Base-by-base conservation (phyloP, 2,888 invertebrate species). In the Nymphalis polychloros region DNA sequence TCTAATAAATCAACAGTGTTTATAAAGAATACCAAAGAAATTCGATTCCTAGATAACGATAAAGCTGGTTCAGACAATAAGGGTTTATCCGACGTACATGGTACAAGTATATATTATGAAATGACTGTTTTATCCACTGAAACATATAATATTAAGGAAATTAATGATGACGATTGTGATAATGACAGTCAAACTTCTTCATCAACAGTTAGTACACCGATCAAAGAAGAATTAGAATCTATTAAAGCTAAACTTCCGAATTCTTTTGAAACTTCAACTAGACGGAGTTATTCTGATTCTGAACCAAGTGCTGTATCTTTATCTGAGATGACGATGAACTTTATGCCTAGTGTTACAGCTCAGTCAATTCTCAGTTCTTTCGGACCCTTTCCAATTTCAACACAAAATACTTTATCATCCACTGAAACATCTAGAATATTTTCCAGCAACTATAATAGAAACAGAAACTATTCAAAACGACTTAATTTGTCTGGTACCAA, bases 21-120 rank as follows among this genome's bases (percentile, higher is more conserved):
- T 71, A 93, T 92, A 74, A 93, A 93, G 75, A 93, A 94, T 82
- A 94, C 93, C 75, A 93, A 93, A 86, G 88, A 93, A 78, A 87
- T 93, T 69, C 87, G 88, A 70, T 80, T 92, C 67, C 78, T 84
- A 74, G 92, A 93, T 76, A 92, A 90, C 69, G 92, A 92, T 68
- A 84, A 87, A 65, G 89, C 90, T 68, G 84, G 85, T 41, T 88
- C 84, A 67, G 80, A 80, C 67, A 88, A 86, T 57, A 87, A 86
- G 80, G 87, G 85, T 77, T 78, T 90, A 75, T 89, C 90, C 75
- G 92, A 93, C 81, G 88, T 90, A 64, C 91, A 93, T 31, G 92
- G 91, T 74, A 93, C 92, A 73, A 93, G 92, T 84, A 89, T 93
- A 81, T 92, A 92, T 78, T 93, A 92, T 71, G 92, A 92, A 79